phyloP scores from a whole-genome alignment of 2,113 vertebrate species.

The Pygoscelis adeliae region DNA sequence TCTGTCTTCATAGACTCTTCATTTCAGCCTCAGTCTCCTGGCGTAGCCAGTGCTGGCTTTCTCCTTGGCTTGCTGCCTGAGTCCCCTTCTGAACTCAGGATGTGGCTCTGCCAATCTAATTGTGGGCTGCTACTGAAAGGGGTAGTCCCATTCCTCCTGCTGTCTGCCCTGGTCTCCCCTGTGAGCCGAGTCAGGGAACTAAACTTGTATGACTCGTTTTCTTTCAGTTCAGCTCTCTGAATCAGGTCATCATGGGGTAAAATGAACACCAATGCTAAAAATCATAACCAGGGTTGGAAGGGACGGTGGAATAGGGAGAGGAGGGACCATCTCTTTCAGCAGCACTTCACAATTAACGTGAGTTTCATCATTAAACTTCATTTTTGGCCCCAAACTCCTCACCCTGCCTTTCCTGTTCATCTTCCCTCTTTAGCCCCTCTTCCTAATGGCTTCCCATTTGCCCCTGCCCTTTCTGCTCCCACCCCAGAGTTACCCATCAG shows the following conservation, averaged over 20 bases:
- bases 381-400: neutral
- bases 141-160: neutral
- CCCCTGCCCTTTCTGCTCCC: neutral
- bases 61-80: conserved; percentile 37
- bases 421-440: neutral
- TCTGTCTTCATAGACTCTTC: neutral
- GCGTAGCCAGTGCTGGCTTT: conserved; percentile 35
- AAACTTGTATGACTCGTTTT: neutral
- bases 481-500: neutral
- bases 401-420: neutral
- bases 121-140: conserved; percentile 54
- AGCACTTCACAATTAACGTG: neutral
- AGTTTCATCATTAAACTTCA: neutral
- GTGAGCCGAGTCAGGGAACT: conserved; percentile 23
- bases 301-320: neutral
- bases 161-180: conserved; percentile 23
- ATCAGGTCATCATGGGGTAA: neutral
- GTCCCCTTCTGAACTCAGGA: conserved; percentile 59
- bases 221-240: neutral
- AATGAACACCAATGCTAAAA: conserved; percentile 5
- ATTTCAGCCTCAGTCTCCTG: conserved; percentile 33
- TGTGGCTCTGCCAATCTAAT: conserved; percentile 56
- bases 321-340: neutral
- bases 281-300: neutral
- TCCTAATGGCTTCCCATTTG: neutral